Evolutionary conservation across 2,113 vertebrate genomes (phyloP), one percentile per base, ranked within the genome.

Genomic region (Spheniscus mendiculus): DNA sequence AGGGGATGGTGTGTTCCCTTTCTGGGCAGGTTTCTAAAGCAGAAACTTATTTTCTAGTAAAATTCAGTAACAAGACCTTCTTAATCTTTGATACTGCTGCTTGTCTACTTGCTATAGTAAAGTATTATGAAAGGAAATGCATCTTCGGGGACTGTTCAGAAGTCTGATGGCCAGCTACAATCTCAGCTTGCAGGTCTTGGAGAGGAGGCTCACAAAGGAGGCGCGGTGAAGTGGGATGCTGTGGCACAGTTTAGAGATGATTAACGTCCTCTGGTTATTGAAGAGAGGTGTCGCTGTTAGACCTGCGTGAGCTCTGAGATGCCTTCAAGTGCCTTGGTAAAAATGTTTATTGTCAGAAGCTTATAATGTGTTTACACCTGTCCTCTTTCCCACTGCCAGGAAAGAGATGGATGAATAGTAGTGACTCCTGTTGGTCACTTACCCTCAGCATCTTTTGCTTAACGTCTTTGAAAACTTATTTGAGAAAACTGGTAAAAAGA

Each of bases 61-160:
- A 82, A 81, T 53, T 70, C 26, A 26, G 67, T 82, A 82, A 87
- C 0, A 7, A 94, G 91, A 91, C 45, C 93, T 67, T 3, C 81
- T 70, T 96, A 95, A 94, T 96, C 97, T 89, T 59, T 0, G 44
- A 27, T 85, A 4, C 84, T 47, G 53, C 84, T 29, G 87, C 90
- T 91, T 32, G 89, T 96, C 94, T 96, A 42, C 83, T 56, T 29
- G 81, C 42, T 84, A 25, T 95, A 96, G 96, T 95, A 94, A 94
- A 91, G 91, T 62, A 82, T 97, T 89, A 94, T 29, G 83, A 6
- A 49, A 84, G 96, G 96, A 96, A 96, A 84, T 93, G 3, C 5
- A 18, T 86, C 45, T 62, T 83, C 82, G 50, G 87, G 93, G 72
- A 56, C 83, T 58, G 63, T 55, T 49, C 50, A 22, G 91, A 36